Conservation (phyloP, 2,113 vertebrate species). For the Dicaeum eximium region DNA sequence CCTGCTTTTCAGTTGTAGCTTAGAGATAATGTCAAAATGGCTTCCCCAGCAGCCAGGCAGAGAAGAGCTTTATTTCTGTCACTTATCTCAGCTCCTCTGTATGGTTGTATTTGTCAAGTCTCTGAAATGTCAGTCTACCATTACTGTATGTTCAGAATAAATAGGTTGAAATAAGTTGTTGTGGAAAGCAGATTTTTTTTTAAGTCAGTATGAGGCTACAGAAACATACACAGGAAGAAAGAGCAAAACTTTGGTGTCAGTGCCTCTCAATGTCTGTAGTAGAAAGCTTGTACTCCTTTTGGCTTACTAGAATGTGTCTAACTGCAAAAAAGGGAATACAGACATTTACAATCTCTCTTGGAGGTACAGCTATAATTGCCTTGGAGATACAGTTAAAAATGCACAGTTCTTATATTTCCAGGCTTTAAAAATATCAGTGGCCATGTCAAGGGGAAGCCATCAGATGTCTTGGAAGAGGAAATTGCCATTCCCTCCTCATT, state of each 20-base stretch:
- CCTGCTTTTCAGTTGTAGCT: background rate
- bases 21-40: conserved; percentile 1
- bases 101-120: background rate
- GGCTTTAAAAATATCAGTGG: background rate
- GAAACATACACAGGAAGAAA: background rate
- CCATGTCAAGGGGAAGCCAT: background rate
- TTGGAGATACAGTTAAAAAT: background rate
- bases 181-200: background rate
- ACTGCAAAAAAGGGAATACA: background rate
- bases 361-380: background rate
- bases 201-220: background rate
- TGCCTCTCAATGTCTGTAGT: background rate
- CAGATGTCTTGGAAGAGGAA: background rate
- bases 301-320: background rate
- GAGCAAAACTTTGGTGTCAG: background rate
- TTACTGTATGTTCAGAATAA: background rate
- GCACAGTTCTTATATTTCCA: background rate
- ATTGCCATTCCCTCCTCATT: background rate
- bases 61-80: background rate
- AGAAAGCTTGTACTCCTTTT: background rate
- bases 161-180: background rate
- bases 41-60: background rate
- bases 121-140: background rate
- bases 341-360: background rate
- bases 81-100: background rate